phyloP scores from a whole-genome alignment of 2,888 invertebrate species.

The Eucera pruinosa region DNA sequence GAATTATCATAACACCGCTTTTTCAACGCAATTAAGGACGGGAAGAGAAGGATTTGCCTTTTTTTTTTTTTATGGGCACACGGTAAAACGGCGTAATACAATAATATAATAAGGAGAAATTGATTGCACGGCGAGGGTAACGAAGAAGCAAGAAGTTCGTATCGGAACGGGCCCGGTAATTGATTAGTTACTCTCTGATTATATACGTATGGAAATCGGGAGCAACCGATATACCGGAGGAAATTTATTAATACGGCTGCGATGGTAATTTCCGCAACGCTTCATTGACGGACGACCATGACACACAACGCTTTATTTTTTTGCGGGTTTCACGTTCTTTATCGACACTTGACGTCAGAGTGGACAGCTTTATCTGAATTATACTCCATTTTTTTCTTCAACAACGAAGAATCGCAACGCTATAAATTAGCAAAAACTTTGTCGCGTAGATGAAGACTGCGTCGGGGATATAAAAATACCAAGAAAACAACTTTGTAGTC shows the following conservation, averaged over 20 bases:
- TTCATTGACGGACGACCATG: conserved; percentile 42
- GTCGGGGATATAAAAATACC: no score
- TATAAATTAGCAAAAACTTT: no score
- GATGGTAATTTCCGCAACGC: conserved; percentile 28
- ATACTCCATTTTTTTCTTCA: neutral
- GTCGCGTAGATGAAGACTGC: no score
- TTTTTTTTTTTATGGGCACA: neutral
- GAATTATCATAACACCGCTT: conserved; percentile 20
- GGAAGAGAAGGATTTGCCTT: neutral
- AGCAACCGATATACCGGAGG: neutral
- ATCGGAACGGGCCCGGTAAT: neutral
- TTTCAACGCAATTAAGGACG: neutral
- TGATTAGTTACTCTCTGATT: conserved; percentile 5
- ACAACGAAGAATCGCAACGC: no score
- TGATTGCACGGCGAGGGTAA: neutral
- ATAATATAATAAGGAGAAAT: conserved; percentile 1
- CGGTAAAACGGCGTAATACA: neutral
- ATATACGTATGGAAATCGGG: neutral
- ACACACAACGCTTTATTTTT: conserved; percentile 41
- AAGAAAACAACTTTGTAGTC: no score
- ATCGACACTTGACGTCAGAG: neutral
- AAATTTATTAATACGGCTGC: conserved; percentile 15
- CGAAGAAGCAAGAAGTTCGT: neutral
- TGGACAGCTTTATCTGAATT: neutral
- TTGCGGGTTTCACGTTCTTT: conserved; percentile 17